Conservation (phyloP, 2,113 vertebrate genomes). For the Craseonycteris thonglongyai region DNA sequence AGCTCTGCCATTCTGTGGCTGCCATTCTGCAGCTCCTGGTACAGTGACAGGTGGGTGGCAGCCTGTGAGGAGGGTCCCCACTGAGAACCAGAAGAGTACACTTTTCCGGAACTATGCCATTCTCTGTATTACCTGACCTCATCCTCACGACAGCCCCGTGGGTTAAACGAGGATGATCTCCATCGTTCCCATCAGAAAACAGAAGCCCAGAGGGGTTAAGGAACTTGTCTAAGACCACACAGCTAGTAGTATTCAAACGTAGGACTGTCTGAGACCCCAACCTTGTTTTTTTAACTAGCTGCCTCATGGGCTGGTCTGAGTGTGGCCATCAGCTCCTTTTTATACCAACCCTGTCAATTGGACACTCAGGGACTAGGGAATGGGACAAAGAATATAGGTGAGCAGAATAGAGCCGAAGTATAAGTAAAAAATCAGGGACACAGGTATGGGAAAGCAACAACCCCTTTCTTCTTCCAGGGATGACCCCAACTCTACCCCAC, state of each 20-base stretch:
- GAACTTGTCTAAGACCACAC: not conserved
- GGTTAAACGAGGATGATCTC: not conserved
- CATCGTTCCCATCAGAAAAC: not conserved
- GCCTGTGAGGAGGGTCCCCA: too few relatives aligned
- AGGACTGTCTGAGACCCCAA: not conserved
- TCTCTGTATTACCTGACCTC: not conserved
- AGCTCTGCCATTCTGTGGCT: not conserved
- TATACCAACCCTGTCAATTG: too few relatives aligned
- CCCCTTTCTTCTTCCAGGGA: too few relatives aligned
- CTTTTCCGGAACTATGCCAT: accelerated
- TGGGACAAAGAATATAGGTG: accelerated
- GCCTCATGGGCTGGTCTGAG: not conserved
- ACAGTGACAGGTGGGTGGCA: not conserved
- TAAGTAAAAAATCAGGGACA: not conserved
- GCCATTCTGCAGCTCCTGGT: accelerated
- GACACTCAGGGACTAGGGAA: not conserved
- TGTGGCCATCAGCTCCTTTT: not conserved
- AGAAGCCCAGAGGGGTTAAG: not conserved
- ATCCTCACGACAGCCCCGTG: not conserved
- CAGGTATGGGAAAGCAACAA: accelerated
- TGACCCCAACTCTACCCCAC: too few relatives aligned
- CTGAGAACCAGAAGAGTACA: not conserved
- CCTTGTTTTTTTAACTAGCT: not conserved
- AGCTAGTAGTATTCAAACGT: not conserved
- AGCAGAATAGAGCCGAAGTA: not conserved